Base-by-base conservation (phyloP, 64 coral and sea anemone species). In the Stichodactyla helianthus region DNA sequence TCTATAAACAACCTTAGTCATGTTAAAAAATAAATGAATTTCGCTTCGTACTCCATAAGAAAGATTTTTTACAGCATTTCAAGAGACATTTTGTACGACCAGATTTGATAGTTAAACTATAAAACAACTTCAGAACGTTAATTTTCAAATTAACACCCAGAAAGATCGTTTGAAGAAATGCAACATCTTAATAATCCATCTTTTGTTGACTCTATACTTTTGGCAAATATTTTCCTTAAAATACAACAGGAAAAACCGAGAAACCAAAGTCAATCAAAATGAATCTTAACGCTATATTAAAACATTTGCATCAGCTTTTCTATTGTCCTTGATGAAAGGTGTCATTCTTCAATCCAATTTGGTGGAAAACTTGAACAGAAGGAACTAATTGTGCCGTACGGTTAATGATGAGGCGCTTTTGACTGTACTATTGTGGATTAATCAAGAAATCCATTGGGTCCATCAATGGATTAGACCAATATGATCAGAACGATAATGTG, bases 401-500 rank as follows among this genome's bases (percentile, higher is more conserved):
- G 2, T 44, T 44, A 44, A 74, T 74, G 68, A 74, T 74, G 68
- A 74, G 68, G 22, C 68, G 68, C 68, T 74, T 74, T 74, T 9
- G 68, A 14, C n/a, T 74, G 68, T 74, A 31, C 68, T 74, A 27
- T 26, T 74, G 23, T 74, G 26, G 68, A 74, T 74, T 74, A 74
- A 74, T 74, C 27, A 74, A 23, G 68, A 74, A 74, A 74, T 74
- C 68, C 68, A 74, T 28, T 81, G 78, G 52, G n/a, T 52, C 78
- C 50, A 52, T 53, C 77, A 20, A 17, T 7, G 78, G 78, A 81
- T 81, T 81, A 81, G 17, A 54, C 8, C 50, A 81, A 20, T 81
- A 81, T 81, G 78, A 81, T 81, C 78, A 81, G 78, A 51, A 81
- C 78, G 78, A 81, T 81, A 81, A 81, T 81, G 78, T 52, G 26